A percentile compares a stretch with the other conserved stretches of the same genome.
These are phyloP conservation scores for Philotrypesis tridentata DNA, from an alignment of 1,140 invertebrate genomes.

Conservation along the genomic window DNA sequence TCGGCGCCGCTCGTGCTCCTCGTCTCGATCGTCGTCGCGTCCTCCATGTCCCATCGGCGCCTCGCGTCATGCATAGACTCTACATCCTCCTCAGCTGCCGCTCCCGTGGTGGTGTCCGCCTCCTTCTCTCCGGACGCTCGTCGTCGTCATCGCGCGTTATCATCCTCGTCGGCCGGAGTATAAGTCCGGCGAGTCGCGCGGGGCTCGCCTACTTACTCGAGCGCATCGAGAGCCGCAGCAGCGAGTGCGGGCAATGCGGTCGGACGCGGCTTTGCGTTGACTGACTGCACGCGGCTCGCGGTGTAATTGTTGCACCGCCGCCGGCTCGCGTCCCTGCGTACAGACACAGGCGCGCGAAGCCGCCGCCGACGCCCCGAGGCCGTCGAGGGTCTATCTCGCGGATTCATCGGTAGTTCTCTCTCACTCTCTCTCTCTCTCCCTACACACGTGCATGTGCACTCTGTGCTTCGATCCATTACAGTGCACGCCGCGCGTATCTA, in stretches of 20 bases:
- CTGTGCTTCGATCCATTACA: too few relatives aligned
- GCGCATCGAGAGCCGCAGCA: too few relatives aligned
- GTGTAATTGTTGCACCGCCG: conserved; percentile 25
- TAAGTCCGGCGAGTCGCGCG: too few relatives aligned
- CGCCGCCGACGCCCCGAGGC: background rate
- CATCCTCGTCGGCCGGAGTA: too few relatives aligned
- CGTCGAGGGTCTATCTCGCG: background rate
- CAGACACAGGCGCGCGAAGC: background rate
- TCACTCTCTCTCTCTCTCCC: background rate
- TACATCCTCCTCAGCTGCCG: background rate
- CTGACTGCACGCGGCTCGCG: background rate
- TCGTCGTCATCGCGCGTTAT: too few relatives aligned
- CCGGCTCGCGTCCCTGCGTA: background rate
- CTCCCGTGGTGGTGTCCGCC: too few relatives aligned
- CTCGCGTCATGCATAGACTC: background rate
- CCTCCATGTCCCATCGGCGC: background rate
- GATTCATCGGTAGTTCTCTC: background rate
- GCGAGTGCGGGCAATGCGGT: background rate
- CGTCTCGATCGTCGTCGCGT: background rate
- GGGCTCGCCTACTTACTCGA: too few relatives aligned
- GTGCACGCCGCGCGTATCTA: too few relatives aligned
- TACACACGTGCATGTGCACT: too few relatives aligned
- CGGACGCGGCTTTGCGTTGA: conserved; percentile 20
- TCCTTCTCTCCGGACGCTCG: too few relatives aligned
- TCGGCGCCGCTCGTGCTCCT: too few relatives aligned